Evolutionary conservation across 1,140 invertebrate genomes (phyloP), one percentile per base, ranked within the genome.

Genomic region (Daktulosphaira vitifoliae): DNA sequence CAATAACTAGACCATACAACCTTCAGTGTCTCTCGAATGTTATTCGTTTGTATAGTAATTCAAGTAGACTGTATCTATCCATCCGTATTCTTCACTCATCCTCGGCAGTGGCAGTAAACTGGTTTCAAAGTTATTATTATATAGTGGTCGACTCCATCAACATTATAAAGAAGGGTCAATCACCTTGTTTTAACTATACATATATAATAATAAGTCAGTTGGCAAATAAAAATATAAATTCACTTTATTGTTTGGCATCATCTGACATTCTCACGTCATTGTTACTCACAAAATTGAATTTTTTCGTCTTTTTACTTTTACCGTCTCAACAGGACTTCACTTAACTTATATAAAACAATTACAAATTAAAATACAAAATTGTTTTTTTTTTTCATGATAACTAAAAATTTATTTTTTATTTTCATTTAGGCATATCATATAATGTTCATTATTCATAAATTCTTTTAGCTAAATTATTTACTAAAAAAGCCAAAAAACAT

Each of bases 71-170:
- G 18, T 44, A 62, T 33, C 29, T 62, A 59, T 59, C 54, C 42
- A 62, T 9, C 22, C 22, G 8, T 18, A 44, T 62, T 29, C 42
- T 59, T 29, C 25, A 59, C 39, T 59, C 42, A 59, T 59, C 42
- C 39, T 62, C 46, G 42, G 26, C 56, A 48, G 25, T 29, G 16
- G 20, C 16, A 25, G 26, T 20, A 44, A 62, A 62, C 56, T 62
- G 56, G 56, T 62, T 62, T 62, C 29, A n/a, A n/a, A 62, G 56
- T 48, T 62, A 62, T 62, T 62, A 44, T 23, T 44, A 18, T 46
- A 13, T 22, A 62, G 42, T 48, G 29, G 25, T 33, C 29, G 29
- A 16, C n/a, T 59, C 42, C 42, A 44, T 11, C 11, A 33, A 33
- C 29, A 16, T 23, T 29, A 56, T n/a, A n/a, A n/a, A n/a, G 9